Evolutionary conservation across 1,140 invertebrate genomes (phyloP).

Genomic region (Aphis gossypii): DNA sequence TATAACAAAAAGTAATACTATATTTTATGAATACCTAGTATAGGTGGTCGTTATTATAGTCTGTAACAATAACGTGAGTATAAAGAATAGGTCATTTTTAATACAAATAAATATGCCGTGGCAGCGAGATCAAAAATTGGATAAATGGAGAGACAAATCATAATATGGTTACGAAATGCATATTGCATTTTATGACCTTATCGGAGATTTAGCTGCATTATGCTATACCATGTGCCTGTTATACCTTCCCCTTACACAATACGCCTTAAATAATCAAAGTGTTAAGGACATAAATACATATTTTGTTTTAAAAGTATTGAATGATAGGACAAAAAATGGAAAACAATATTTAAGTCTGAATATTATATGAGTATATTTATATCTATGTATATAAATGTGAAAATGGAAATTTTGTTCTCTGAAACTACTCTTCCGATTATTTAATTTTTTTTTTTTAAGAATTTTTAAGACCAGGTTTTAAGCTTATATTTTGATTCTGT

Average conservation of each 20-base stretch:
- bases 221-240: not conserved
- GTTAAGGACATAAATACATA: not conserved
- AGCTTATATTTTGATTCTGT: no score
- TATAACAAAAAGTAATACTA: not conserved
- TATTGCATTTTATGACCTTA: conserved; percentile 8
- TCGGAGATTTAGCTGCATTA: conserved; percentile 9
- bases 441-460: no score
- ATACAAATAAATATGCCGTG: not conserved
- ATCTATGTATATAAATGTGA: not conserved
- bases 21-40: not conserved
- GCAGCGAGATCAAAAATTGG: not conserved
- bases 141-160: not conserved
- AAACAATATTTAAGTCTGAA: not conserved
- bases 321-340: not conserved
- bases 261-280: not conserved
- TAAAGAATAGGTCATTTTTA: conserved; percentile 2
- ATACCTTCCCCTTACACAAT: conserved; percentile 12
- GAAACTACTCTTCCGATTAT: no score
- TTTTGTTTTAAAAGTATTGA: not conserved
- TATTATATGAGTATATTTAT: not conserved
- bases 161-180: not conserved
- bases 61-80: not conserved
- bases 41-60: not conserved
- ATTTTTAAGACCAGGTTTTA: no score
- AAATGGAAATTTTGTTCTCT: no score